These are phyloP conservation scores for Calameuta pallipes DNA, from an alignment of 2,888 invertebrate species.

Conservation along the genomic window DNA sequence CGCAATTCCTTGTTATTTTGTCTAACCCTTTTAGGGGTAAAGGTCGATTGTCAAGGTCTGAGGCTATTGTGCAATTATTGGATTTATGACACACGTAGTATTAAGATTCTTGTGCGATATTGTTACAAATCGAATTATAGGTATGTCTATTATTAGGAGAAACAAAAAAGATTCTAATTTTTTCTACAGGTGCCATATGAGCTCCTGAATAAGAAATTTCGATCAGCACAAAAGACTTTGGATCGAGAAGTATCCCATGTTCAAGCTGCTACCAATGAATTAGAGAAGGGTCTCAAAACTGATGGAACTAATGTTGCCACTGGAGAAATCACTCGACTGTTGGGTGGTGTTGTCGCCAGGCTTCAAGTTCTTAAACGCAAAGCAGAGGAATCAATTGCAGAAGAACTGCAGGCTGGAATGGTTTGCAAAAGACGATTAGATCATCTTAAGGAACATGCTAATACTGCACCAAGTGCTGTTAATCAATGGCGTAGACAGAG, in stretches of 20 bases:
- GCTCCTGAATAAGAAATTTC: conserved; percentile 95
- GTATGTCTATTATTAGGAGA: not conserved
- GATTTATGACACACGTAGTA: not conserved
- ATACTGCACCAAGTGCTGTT: conserved; percentile 69
- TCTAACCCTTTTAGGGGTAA: not conserved
- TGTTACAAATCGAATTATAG: not conserved
- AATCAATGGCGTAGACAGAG: conserved; percentile 88
- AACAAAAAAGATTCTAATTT: not conserved
- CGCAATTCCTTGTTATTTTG: not conserved
- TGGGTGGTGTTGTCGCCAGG: conserved; percentile 91
- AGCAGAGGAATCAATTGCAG: conserved; percentile 92
- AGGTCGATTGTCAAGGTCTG: not conserved
- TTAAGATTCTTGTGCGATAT: not conserved
- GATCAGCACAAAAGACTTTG: conserved; percentile 92
- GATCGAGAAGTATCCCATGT: conserved; percentile 94
- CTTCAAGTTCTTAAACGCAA: conserved; percentile 91
- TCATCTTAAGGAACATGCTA: conserved; percentile 85
- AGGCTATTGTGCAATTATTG: not conserved
- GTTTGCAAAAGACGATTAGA: conserved; percentile 93
- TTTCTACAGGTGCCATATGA: conserved; percentile 91
- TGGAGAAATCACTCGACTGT: conserved; percentile 81
- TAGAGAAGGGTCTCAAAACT: conserved; percentile 80
- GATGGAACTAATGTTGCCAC: conserved; percentile 67
- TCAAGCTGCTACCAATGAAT: conserved; percentile 79
- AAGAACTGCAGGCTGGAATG: conserved; percentile 90